Evolutionary conservation across 2,113 vertebrate genomes (phyloP), one percentile per base, ranked within the genome.

Genomic region (Pteronura brasiliensis): DNA sequence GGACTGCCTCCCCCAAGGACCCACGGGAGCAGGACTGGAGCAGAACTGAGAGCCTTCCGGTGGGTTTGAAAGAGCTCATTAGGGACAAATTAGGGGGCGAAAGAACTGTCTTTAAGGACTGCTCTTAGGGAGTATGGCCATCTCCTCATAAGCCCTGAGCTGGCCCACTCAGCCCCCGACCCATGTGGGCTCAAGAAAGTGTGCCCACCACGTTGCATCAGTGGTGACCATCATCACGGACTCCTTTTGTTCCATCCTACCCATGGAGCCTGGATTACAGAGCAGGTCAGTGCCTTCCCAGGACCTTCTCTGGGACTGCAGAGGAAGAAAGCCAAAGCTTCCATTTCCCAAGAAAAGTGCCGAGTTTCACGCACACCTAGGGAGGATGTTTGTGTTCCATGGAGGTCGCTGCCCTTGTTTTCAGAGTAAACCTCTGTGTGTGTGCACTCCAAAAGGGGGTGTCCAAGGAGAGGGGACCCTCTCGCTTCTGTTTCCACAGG

Each of bases 271-370:
- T 65, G 29, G 47, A 5, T 13, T 39, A 69, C 13, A 15, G 67
- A 39, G 29, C n/a, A 42, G 44, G 69, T 80, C 85, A 93, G n/a
- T 39, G n/a, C 63, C 85, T 96, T 96, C 88, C 97, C 96, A 94
- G 84, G 85, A 88, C 69, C 61, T 69, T 74, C 34, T 14, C 76
- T 4, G 0, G 69, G 61, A 39, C 52, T 23, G 5, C n/a, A 55
- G 61, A 17, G 80, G 39, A 67, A 61, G 47, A 52, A 89, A 88
- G 94, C 77, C 61, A 90, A 42, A 76, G 93, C 57, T 76, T 83
- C 61, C 20, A 4, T 87, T 95, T 96, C 77, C 57, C 42, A 72
- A 57, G 90, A 23, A 23, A 82, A 65, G 0, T 8, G 0, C n/a
- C 15, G 71, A 13, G 27, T 91, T 97, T 42, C 29, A 49, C 21